Evolutionary conservation across 2,113 vertebrate genomes (phyloP), one percentile per base, ranked within the genome.

Genomic region (Nannobrachium achirus): DNA sequence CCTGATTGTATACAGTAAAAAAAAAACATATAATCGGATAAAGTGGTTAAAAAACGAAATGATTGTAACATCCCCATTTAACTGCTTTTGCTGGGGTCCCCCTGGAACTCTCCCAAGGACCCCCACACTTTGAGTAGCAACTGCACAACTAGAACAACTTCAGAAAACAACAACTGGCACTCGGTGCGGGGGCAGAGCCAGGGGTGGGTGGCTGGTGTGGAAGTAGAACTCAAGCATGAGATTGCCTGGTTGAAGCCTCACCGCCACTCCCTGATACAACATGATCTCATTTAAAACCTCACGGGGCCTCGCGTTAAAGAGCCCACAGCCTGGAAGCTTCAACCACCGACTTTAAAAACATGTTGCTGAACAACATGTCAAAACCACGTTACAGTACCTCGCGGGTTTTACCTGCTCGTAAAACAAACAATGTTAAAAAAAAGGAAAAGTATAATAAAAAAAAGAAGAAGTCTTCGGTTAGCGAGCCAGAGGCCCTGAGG

Each of bases 101-200:
- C n/a, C n/a, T n/a, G n/a, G n/a, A n/a, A n/a, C n/a, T n/a, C n/a
- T n/a, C n/a, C n/a, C n/a, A n/a, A n/a, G n/a, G n/a, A n/a, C n/a
- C n/a, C n/a, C n/a, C n/a, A n/a, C n/a, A n/a, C n/a, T n/a, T n/a
- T n/a, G n/a, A n/a, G n/a, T n/a, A n/a, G n/a, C n/a, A n/a, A n/a
- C n/a, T n/a, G n/a, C n/a, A n/a, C n/a, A n/a, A n/a, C n/a, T 48
- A 53, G 56, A 41, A 81, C 4, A 19, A 52, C 71, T 73, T 85
- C 84, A 74, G 75, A 60, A 70, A 85, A 83, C 63, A 85, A 83
- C 63, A 73, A 79, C 80, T 76, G 82, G 80, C 56, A 76, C 66
- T 8, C 38, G 25, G 62, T n/a, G n/a, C n/a, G 49, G 48, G 18
- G 7, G 53, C 25, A n/a, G n/a, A n/a, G 25, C 25, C 25, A 3